phyloP scores from a whole-genome alignment of 2,113 vertebrate genomes.

The Origma solitaria region DNA sequence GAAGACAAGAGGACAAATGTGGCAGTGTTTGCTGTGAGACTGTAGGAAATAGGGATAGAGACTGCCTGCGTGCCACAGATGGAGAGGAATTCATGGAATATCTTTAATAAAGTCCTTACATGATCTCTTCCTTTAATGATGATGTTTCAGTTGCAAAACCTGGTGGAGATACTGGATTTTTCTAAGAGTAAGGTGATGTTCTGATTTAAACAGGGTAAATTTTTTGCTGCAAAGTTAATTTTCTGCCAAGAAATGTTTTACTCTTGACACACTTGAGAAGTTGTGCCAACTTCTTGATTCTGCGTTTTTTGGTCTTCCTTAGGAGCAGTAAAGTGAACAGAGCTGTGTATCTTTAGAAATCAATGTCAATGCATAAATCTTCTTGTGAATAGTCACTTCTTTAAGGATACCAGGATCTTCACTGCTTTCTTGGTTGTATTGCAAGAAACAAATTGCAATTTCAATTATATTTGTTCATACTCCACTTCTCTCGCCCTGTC shows the following conservation, averaged over 20 bases:
- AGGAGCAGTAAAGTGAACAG: not conserved
- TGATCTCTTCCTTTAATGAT: not conserved
- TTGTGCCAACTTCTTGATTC: not conserved
- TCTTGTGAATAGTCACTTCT: not conserved
- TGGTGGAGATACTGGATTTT: not conserved
- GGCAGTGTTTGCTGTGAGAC: not conserved
- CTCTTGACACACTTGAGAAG: not conserved
- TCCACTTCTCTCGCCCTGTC: not conserved
- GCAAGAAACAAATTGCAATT: not conserved
- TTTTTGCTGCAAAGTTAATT: not conserved
- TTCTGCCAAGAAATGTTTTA: not conserved
- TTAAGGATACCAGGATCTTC: not conserved
- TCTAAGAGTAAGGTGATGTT: not conserved
- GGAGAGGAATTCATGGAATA: not conserved
- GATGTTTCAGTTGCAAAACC: not conserved
- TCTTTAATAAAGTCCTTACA: not conserved
- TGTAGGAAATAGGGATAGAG: not conserved
- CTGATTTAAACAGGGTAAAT: not conserved
- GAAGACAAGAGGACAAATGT: not conserved
- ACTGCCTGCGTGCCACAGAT: not conserved
- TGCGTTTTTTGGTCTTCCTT: not conserved
- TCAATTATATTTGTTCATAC: not conserved
- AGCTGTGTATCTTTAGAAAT: not conserved
- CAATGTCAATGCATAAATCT: not conserved
- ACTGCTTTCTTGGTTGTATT: not conserved